Conservation (phyloP, 2,113 vertebrate genomes). For the Burhinus oedicnemus region DNA sequence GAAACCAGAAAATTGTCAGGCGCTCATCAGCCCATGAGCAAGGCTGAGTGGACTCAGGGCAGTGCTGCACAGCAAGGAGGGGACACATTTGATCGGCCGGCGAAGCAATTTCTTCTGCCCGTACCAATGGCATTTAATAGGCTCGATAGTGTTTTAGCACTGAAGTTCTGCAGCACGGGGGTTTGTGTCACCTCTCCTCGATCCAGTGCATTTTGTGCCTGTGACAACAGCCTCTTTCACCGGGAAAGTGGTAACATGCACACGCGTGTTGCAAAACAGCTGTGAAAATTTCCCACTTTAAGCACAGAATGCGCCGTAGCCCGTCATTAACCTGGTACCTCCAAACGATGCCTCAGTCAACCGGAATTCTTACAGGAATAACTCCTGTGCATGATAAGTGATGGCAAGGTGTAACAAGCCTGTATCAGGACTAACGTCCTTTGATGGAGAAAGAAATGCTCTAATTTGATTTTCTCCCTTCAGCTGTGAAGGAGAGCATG, state of each 20-base stretch:
- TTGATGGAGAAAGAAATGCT: conserved; percentile 6
- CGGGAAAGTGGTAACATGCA: accelerated
- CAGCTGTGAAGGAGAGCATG: not conserved
- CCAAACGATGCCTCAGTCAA: accelerated
- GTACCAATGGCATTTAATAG: not conserved
- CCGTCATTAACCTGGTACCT: accelerated
- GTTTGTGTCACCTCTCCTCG: not conserved
- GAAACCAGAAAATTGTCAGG: conserved; percentile 90
- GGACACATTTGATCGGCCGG: not conserved
- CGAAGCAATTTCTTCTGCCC: not conserved
- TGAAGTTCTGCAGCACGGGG: accelerated
- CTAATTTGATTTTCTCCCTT: conserved; percentile 42
- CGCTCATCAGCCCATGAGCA: conserved; percentile 51
- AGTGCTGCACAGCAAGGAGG: conserved; percentile 7
- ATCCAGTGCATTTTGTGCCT: accelerated
- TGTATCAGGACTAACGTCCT: not conserved
- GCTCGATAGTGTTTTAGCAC: not conserved
- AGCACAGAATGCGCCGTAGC: accelerated
- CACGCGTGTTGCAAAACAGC: not conserved
- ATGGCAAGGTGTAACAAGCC: not conserved
- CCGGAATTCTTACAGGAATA: not conserved
- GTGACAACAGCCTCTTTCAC: not conserved
- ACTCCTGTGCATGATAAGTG: accelerated
- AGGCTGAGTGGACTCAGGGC: conserved; percentile 50
- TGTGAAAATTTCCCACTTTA: not conserved